A percentile compares a stretch with the other conserved stretches of the same genome.
These are phyloP conservation scores for Montipora capricornis DNA, from an alignment of 64 coral and sea anemone genomes.

Conservation along the genomic window DNA sequence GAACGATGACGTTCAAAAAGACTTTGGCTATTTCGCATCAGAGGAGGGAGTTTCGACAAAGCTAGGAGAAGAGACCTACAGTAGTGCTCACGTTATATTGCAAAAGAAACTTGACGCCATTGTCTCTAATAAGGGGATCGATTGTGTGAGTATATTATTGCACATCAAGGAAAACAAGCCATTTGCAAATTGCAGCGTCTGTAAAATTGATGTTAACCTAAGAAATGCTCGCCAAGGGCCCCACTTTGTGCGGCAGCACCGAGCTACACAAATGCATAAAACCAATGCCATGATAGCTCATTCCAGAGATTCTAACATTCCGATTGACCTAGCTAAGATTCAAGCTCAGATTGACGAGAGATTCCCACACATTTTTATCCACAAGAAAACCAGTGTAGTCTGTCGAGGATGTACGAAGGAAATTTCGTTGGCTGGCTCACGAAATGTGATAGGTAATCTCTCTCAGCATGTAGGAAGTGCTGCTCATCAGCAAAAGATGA, in stretches of 20 bases:
- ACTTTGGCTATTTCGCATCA: no score
- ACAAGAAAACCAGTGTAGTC: background rate
- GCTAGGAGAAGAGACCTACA: no score
- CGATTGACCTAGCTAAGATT: background rate
- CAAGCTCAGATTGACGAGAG: background rate
- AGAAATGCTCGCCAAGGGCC: background rate
- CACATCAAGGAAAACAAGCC: background rate
- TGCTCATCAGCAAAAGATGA: background rate
- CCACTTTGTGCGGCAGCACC: background rate
- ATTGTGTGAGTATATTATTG: no score
- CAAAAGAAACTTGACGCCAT: background rate
- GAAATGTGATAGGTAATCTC: background rate
- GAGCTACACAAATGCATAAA: background rate
- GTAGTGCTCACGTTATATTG: no score
- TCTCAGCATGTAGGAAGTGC: background rate
- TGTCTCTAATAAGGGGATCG: background rate
- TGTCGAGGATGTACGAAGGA: background rate
- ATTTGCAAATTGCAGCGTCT: background rate
- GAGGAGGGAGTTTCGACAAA: no score
- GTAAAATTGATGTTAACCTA: background rate
- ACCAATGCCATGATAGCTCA: background rate
- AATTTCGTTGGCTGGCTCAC: background rate
- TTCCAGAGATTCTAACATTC: background rate
- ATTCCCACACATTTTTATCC: background rate
- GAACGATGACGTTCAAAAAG: no score